phyloP scores from a whole-genome alignment of 2,797 vertebrate species.

The Coregonus ussuriensis region DNA sequence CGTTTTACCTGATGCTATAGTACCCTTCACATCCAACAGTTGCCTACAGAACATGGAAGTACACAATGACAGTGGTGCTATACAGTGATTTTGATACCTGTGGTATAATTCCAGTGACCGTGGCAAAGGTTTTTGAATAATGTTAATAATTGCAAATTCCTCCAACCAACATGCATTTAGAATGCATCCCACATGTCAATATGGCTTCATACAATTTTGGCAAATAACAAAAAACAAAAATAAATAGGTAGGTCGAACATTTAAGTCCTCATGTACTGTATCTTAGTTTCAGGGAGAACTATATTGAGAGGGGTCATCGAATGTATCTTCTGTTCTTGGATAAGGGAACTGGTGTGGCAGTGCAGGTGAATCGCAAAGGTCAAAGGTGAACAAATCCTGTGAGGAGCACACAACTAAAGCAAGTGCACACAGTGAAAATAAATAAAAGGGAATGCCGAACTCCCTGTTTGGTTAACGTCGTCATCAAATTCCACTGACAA shows the following conservation, averaged over 20 bases:
- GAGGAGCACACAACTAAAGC: slow-evolving; percentile 51
- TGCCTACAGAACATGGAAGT: background rate
- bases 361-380: background rate
- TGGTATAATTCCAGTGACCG: background rate
- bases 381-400: slow-evolving; percentile 33
- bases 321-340: background rate
- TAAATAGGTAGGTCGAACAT: slow-evolving; percentile 33
- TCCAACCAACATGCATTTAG: background rate
- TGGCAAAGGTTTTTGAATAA: background rate
- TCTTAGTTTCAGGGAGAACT: slow-evolving; percentile 38
- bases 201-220: slow-evolving; percentile 30
- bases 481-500: slow-evolving; percentile 36
- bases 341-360: slow-evolving; percentile 46
- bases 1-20: slow-evolving; percentile 62
- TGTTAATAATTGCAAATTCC: background rate
- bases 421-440: slow-evolving; percentile 48
- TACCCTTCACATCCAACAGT: background rate
- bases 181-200: background rate
- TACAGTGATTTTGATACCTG: background rate
- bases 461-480: slow-evolving; percentile 48
- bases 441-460: slow-evolving; percentile 29
- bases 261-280: slow-evolving; percentile 24
- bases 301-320: slow-evolving; percentile 31
- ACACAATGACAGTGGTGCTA: background rate
- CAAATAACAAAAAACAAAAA: slow-evolving; percentile 5